A percentile compares a stretch with the other conserved stretches of the same genome.
phyloP scores from a whole-genome alignment of 2,797 vertebrate genomes.

The Anniella stebbinsi region DNA sequence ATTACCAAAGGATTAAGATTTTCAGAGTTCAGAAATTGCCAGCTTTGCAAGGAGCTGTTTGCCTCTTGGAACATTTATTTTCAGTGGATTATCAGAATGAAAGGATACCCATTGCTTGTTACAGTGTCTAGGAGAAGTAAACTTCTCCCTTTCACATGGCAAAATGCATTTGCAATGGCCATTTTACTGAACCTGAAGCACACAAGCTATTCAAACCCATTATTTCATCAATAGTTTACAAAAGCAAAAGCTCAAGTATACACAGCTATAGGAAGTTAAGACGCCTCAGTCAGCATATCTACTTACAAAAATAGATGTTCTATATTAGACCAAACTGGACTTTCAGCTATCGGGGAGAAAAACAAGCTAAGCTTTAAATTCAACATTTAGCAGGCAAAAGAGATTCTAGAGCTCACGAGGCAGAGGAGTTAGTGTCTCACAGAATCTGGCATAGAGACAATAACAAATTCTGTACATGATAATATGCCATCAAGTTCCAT shows the following conservation, averaged over 20 bases:
- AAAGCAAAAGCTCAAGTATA: background rate
- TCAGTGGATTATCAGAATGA: background rate
- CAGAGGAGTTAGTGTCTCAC: background rate
- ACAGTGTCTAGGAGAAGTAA: background rate
- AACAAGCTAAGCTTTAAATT: background rate
- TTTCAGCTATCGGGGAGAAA: background rate
- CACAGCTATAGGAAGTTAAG: slow-evolving; percentile 52
- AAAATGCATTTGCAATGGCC: too few species aligned
- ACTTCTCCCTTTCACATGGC: background rate
- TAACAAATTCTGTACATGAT: accelerated
- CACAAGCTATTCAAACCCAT: slow-evolving; percentile 2
- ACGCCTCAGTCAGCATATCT: slow-evolving; percentile 54
- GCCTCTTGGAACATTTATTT: background rate
- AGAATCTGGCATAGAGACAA: background rate
- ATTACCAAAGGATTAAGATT: background rate
- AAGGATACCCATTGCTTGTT: background rate
- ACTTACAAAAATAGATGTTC: slow-evolving; percentile 54
- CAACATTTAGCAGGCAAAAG: background rate
- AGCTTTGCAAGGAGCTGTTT: background rate
- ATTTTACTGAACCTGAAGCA: background rate
- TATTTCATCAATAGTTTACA: slow-evolving; percentile 57
- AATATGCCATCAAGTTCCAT: accelerated
- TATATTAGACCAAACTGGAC: slow-evolving; percentile 23
- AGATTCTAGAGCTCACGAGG: accelerated
- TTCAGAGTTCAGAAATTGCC: background rate